These are phyloP conservation scores for Acrocera orbiculus DNA, from an alignment of 2,888 invertebrate species.

Conservation along the genomic window DNA sequence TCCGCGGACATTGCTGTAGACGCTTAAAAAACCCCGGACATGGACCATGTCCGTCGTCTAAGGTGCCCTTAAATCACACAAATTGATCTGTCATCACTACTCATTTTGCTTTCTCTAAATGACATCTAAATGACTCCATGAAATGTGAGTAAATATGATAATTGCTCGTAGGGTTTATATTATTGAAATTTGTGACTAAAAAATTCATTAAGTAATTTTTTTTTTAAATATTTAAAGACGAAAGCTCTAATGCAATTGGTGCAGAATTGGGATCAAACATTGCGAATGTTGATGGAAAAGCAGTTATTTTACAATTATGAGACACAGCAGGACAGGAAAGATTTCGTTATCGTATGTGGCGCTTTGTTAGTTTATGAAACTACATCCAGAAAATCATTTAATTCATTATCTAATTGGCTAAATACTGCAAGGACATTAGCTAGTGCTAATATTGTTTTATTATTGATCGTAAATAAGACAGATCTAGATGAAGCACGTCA, in stretches of 20 bases:
- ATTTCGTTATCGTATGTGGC: conserved; percentile 57
- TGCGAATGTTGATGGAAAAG: conserved; percentile 63
- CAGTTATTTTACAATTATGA: conserved; percentile 68
- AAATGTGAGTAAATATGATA: no score
- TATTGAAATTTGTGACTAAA: no score
- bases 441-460: conserved; percentile 63
- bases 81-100: no score
- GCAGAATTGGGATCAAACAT: conserved; percentile 79
- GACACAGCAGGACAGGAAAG: conserved; percentile 32
- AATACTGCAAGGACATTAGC: conserved; percentile 64
- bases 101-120: no score
- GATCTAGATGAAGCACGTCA: conserved; percentile 65
- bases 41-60: no score
- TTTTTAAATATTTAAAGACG: conserved; percentile 67
- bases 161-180: no score
- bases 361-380: conserved; percentile 81
- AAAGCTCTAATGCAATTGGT: conserved; percentile 69
- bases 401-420: conserved; percentile 74
- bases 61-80: no score
- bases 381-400: conserved; percentile 81
- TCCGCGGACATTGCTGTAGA: no score
- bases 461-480: conserved; percentile 67
- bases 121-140: no score
- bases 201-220: no score
- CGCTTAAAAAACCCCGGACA: no score